Evolutionary conservation across 2,797 vertebrate genomes (phyloP).

Genomic region (Sebastes aleutianus): DNA sequence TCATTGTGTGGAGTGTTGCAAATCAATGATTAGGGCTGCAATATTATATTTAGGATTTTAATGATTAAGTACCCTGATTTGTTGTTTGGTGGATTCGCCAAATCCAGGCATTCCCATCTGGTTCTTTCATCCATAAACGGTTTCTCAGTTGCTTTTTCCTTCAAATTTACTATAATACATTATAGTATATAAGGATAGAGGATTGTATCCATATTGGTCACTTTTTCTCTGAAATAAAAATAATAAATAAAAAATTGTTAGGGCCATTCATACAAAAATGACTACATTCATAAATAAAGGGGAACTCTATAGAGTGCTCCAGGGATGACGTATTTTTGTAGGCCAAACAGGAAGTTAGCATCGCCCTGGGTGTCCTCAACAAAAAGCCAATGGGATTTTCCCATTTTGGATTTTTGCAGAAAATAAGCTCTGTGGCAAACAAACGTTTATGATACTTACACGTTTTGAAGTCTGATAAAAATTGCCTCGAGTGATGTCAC

Average conservation of each 20-base stretch:
- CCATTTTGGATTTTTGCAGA: too few relatives aligned
- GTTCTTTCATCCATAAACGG: not conserved
- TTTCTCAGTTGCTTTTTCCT: not conserved
- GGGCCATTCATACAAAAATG: not conserved
- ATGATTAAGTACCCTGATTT: not conserved
- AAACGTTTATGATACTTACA: too few relatives aligned
- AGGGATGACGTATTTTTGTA: too few relatives aligned
- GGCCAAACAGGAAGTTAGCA: too few relatives aligned
- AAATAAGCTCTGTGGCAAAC: too few relatives aligned
- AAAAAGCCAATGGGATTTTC: too few relatives aligned
- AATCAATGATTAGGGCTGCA: not conserved
- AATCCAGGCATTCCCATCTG: not conserved
- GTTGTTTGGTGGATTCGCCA: not conserved
- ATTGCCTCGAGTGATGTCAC: too few relatives aligned
- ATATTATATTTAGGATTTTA: not conserved
- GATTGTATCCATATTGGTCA: not conserved
- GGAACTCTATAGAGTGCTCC: too few relatives aligned
- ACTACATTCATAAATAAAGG: too few relatives aligned
- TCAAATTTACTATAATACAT: not conserved
- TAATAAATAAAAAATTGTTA: not conserved
- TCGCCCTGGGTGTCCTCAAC: rapidly evolving
- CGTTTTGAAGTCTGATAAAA: too few relatives aligned
- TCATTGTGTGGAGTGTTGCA: not conserved
- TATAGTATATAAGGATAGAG: not conserved
- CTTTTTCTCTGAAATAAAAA: not conserved